phyloP scores from a whole-genome alignment of 2,113 vertebrate genomes.

The Butorides virescens region DNA sequence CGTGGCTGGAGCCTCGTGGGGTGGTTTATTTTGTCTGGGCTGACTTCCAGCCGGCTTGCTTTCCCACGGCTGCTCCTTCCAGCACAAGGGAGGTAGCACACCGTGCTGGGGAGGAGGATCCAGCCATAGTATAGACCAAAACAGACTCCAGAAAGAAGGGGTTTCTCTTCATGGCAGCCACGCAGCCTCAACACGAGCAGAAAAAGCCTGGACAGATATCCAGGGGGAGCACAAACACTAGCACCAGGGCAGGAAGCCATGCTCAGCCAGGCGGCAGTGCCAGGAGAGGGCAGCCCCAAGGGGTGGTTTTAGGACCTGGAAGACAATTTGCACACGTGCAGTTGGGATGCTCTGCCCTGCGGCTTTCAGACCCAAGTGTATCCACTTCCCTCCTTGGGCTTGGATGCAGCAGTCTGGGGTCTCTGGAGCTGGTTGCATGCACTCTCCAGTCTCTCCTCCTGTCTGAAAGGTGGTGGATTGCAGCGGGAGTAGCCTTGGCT shows the following conservation, averaged over 20 bases:
- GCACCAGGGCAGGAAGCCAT: not conserved
- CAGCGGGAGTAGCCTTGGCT: not conserved
- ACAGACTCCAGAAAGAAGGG: not conserved
- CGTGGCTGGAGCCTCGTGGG: not conserved
- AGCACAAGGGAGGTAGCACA: not conserved
- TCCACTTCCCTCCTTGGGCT: not conserved
- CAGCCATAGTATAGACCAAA: not conserved
- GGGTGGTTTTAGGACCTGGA: not conserved
- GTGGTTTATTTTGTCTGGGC: not conserved
- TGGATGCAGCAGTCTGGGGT: not conserved
- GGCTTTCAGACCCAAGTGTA: slow-evolving; percentile 13
- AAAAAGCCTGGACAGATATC: not conserved
- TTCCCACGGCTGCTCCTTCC: not conserved
- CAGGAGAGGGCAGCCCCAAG: not conserved
- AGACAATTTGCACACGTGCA: not conserved
- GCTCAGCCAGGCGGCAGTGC: not conserved
- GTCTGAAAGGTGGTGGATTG: not conserved
- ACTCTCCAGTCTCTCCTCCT: not conserved
- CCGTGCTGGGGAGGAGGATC: not conserved
- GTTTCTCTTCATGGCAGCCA: not conserved
- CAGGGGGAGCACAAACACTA: not conserved
- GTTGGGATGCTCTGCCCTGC: not conserved
- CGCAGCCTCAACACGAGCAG: not conserved
- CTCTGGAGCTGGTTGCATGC: not conserved
- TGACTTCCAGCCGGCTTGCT: not conserved